Evolutionary conservation across 2,797 vertebrate genomes (phyloP).

Genomic region (Vultur gryphus): DNA sequence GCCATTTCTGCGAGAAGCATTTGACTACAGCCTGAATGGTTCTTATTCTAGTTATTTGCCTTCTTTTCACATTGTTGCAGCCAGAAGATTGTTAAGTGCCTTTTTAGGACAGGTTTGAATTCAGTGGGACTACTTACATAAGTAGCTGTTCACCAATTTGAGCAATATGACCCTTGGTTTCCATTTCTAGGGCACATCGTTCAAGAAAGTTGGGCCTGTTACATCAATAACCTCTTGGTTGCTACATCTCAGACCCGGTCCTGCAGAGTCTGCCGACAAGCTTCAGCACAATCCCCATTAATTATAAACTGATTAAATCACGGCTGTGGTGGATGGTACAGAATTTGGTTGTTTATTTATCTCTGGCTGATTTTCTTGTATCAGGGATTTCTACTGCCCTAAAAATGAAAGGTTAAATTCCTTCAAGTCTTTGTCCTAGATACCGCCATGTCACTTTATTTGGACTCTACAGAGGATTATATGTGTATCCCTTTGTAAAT

Average conservation of each 20-base stretch:
- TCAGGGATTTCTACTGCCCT: neutral
- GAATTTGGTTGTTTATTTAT: neutral
- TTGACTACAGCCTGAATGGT: neutral
- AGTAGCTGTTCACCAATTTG: neutral
- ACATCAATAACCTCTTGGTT: neutral
- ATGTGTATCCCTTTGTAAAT: neutral
- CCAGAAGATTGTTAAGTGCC: neutral
- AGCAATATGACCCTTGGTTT: neutral
- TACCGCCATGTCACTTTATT: neutral
- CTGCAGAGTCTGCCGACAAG: neutral
- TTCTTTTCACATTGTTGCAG: neutral
- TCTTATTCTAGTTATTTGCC: neutral
- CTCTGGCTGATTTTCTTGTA: neutral
- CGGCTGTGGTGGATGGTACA: neutral
- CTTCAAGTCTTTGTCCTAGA: slow-evolving; percentile 15
- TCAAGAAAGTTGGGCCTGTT: neutral
- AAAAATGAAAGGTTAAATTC: slow-evolving; percentile 37
- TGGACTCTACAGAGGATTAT: neutral
- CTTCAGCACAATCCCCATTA: neutral
- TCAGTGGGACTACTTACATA: neutral
- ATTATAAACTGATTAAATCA: neutral
- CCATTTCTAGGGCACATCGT: neutral
- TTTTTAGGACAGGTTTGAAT: neutral
- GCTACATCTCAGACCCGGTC: neutral
- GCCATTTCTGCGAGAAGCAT: neutral